Conservation (phyloP, 2,888 invertebrate genomes). For the Mythimna lalbum region DNA sequence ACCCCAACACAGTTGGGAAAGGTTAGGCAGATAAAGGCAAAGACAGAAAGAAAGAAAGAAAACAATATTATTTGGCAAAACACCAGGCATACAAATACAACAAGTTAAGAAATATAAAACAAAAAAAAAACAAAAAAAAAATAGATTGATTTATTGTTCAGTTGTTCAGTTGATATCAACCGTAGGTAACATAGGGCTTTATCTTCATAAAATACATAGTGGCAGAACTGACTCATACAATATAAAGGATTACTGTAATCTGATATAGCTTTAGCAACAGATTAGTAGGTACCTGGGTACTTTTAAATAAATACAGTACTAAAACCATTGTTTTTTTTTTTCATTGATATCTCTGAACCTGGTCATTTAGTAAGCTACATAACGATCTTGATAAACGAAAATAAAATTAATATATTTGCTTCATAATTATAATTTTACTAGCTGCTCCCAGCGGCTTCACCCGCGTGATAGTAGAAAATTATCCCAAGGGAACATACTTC, state of each 20-base stretch:
- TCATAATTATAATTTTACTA: too few relatives aligned
- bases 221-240: background rate
- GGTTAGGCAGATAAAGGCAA: background rate
- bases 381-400: background rate
- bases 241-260: conserved; percentile 21
- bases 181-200: background rate
- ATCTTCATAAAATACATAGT: background rate
- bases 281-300: background rate
- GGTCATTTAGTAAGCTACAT: background rate
- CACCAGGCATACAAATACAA: too few relatives aligned
- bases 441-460: too few relatives aligned
- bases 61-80: too few relatives aligned
- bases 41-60: too few relatives aligned
- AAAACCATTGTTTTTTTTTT: background rate
- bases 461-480: too few relatives aligned
- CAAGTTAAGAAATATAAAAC: too few relatives aligned
- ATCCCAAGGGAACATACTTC: too few relatives aligned
- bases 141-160: background rate
- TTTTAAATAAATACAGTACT: too few relatives aligned
- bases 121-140: too few relatives aligned
- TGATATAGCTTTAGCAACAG: conserved; percentile 11
- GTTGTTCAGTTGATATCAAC: background rate
- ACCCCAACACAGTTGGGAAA: background rate
- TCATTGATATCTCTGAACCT: rapidly evolving
- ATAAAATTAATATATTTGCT: too few relatives aligned